Evolutionary conservation across 2,113 vertebrate genomes (phyloP).

Genomic region (Microtus montanus): DNA sequence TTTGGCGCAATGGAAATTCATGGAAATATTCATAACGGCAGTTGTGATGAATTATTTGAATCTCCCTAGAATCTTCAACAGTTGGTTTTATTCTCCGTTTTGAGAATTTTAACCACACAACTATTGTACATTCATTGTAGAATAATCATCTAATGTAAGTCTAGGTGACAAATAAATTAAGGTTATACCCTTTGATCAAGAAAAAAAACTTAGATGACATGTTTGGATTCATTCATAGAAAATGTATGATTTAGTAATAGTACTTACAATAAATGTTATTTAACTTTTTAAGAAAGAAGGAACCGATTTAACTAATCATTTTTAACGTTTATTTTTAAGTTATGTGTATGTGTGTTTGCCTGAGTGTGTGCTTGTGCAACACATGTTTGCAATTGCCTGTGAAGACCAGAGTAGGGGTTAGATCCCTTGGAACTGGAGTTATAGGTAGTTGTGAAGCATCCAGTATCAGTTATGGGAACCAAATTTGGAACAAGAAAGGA

Average conservation of each 20-base stretch:
- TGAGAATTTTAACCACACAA: conserved; percentile 48
- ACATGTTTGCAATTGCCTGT: background rate
- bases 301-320: conserved; percentile 5
- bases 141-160: background rate
- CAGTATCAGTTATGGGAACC: background rate
- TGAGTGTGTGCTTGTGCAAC: background rate
- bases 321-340: background rate
- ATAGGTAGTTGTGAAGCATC: background rate
- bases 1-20: conserved; percentile 55
- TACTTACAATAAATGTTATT: conserved; percentile 33
- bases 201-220: background rate
- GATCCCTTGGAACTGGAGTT: background rate
- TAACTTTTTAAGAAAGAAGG: background rate
- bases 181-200: conserved; percentile 13
- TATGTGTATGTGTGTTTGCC: background rate
- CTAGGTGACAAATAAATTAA: conserved; percentile 39
- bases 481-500: background rate
- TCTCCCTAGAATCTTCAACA: background rate
- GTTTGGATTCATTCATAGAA: conserved; percentile 37
- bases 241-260: conserved; percentile 27
- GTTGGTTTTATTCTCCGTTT: conserved; percentile 40
- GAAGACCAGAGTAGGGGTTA: background rate
- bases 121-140: conserved; percentile 16
- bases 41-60: conserved; percentile 41
- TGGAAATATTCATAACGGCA: conserved; percentile 12